Conservation (phyloP, 2,113 vertebrate species). For the Ornithorhynchus anatinus region DNA sequence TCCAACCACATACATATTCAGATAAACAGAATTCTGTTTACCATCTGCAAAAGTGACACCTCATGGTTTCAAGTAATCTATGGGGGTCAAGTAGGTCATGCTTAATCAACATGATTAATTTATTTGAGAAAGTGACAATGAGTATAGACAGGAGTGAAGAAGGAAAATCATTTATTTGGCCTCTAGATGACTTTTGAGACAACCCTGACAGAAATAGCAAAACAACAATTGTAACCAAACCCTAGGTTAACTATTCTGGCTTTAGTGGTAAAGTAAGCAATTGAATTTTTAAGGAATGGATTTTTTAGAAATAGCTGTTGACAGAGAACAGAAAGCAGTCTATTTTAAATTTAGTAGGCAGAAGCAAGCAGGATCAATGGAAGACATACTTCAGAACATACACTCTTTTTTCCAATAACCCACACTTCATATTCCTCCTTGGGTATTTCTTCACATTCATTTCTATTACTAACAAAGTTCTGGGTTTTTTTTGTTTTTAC, state of each 20-base stretch:
- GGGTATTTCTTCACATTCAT: too few species aligned
- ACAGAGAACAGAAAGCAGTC: not conserved
- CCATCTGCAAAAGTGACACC: not conserved
- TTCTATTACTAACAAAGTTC: too few species aligned
- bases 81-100: not conserved
- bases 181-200: not conserved
- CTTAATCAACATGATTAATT: not conserved
- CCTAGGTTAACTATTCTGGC: not conserved
- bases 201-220: not conserved
- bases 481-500: too few species aligned
- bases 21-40: not conserved
- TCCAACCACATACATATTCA: not conserved
- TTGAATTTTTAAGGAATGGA: too few species aligned
- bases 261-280: not conserved
- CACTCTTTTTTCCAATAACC: not conserved
- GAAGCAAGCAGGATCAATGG: not conserved
- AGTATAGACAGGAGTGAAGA: not conserved
- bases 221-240: not conserved
- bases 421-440: not conserved
- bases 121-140: not conserved
- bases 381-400: not conserved
- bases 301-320: not conserved
- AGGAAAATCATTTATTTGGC: not conserved
- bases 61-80: not conserved
- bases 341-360: not conserved